Percentiles rank a stretch among this genome's conserved stretches.
Conservation (phyloP, 2,888 invertebrate species). For the Caenorhabditis sinica region DNA sequence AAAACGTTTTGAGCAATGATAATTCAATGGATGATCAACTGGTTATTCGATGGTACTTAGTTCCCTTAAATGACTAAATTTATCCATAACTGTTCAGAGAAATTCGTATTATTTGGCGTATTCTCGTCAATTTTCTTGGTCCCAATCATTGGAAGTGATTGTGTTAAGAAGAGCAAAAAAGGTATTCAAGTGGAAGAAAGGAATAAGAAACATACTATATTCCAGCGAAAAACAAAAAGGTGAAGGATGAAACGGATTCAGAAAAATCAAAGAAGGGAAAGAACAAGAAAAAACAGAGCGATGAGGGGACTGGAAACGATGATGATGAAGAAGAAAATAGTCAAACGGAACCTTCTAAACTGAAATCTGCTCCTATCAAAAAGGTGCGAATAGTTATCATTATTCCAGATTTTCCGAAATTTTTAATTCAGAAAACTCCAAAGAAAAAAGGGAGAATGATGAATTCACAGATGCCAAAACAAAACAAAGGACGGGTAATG, state of each 20-base stretch:
- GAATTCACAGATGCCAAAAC: background rate
- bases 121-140: background rate
- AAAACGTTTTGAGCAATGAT: background rate
- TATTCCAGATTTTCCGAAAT: background rate
- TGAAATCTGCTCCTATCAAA: slow-evolving; percentile 9
- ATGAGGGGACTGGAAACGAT: background rate
- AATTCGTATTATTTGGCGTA: slow-evolving; percentile 24
- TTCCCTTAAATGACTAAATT: background rate
- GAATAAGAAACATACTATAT: background rate
- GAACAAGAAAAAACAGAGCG: slow-evolving; percentile 6
- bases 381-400: background rate
- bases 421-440: slow-evolving; percentile 7
- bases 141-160: background rate
- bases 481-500: background rate
- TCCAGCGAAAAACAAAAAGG: slow-evolving; percentile 13
- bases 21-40: slow-evolving; percentile 3
- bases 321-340: slow-evolving; percentile 1
- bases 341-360: background rate
- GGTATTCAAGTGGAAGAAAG: background rate
- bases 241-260: background rate
- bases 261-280: slow-evolving; percentile 6
- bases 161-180: slow-evolving; percentile 8
- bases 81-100: slow-evolving; percentile 5
- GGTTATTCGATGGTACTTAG: slow-evolving; percentile 13
- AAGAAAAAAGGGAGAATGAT: slow-evolving; percentile 3